A percentile compares a stretch with the other conserved stretches of the same genome.
phyloP scores from a whole-genome alignment of 2,113 vertebrate genomes.

The Podarcis muralis region DNA sequence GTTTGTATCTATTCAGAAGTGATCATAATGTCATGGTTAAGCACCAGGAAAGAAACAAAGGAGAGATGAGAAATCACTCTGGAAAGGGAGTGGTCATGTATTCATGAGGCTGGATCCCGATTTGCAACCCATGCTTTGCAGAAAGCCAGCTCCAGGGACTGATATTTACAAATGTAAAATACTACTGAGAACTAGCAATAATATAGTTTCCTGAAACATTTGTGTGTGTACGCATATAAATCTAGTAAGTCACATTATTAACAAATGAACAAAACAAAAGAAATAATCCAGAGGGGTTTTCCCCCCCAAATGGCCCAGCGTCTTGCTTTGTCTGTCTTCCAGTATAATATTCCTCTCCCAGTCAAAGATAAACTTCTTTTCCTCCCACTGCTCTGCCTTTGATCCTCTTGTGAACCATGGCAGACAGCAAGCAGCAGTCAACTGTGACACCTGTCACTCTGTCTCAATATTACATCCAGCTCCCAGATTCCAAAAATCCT shows the following conservation, averaged over 20 bases:
- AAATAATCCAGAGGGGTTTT: not conserved
- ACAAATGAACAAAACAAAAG: not conserved
- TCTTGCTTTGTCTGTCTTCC: rapidly evolving
- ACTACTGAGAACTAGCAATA: not conserved
- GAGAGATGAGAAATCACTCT: not conserved
- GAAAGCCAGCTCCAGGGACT: not conserved
- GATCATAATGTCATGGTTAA: not conserved
- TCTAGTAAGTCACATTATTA: not conserved
- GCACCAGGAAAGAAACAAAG: conserved; percentile 12
- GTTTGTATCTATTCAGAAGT: not conserved
- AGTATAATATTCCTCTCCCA: not conserved
- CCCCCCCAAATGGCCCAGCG: not conserved
- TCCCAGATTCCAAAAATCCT: not conserved
- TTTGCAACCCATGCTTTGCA: not conserved
- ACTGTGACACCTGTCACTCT: conserved; percentile 3
- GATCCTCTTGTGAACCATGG: not conserved
- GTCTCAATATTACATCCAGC: not conserved
- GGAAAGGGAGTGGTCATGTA: not conserved
- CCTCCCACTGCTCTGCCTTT: not conserved
- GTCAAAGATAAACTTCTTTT: rapidly evolving
- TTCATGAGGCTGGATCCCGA: not conserved
- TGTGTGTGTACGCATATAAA: not conserved
- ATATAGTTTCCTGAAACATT: not conserved
- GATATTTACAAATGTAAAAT: not conserved
- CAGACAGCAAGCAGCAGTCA: not conserved